phyloP scores from a whole-genome alignment of 2,888 invertebrate species.

The Crematogaster levior region DNA sequence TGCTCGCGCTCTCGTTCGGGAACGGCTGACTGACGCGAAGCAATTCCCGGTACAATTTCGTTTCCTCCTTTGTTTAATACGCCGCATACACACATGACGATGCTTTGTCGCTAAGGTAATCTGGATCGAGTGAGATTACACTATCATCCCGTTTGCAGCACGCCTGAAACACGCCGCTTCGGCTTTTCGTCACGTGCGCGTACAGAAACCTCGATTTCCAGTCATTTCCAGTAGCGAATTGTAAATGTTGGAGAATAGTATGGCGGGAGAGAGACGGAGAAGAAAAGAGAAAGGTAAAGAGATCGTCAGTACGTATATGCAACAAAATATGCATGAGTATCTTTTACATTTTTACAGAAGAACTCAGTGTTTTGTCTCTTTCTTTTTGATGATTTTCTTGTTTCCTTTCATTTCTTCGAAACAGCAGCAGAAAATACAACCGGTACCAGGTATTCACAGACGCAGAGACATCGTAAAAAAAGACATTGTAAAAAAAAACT shows the following conservation, averaged over 20 bases:
- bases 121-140: conserved; percentile 57
- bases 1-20: not conserved
- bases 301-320: not conserved
- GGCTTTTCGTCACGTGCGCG: conserved; percentile 58
- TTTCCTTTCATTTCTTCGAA: conserved; percentile 12
- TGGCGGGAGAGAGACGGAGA: not conserved
- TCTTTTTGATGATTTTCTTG: not conserved
- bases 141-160: conserved; percentile 50
- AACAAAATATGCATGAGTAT: not conserved
- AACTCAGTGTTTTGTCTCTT: not conserved
- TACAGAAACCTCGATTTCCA: conserved; percentile 42
- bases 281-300: not conserved
- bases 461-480: conserved; percentile 21
- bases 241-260: conserved; percentile 1
- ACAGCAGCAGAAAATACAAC: conserved; percentile 28
- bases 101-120: conserved; percentile 51
- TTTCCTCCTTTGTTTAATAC: conserved; percentile 44
- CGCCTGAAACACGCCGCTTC: conserved; percentile 32
- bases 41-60: conserved; percentile 43
- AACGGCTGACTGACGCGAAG: conserved; percentile 18
- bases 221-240: not conserved
- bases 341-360: conserved; percentile 29
- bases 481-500: too few relatives aligned
- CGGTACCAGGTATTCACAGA: not conserved
- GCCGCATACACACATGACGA: conserved; percentile 12